These are phyloP conservation scores for Cataglyphis albicans DNA, from an alignment of 2,888 invertebrate species.

Conservation along the genomic window DNA sequence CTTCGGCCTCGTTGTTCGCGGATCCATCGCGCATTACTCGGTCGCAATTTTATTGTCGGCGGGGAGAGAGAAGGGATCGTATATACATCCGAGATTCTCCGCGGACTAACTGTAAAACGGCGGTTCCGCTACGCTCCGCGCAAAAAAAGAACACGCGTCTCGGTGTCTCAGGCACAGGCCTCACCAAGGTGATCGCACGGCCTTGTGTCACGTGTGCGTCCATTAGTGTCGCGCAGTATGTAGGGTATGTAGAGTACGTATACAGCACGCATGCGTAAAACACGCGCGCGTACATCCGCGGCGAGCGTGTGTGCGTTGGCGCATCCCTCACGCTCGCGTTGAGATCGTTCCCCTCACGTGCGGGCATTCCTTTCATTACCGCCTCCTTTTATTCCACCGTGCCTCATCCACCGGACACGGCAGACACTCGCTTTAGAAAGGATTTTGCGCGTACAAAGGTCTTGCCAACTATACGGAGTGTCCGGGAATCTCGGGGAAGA, in stretches of 20 bases:
- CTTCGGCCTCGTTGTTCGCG: slow-evolving; percentile 1
- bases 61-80: slow-evolving; percentile 4
- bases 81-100: slow-evolving; percentile 29
- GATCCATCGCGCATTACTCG: slow-evolving; percentile 11
- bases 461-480: slow-evolving; percentile 23
- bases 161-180: slow-evolving; percentile 69
- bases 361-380: slow-evolving; percentile 61
- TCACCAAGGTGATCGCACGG: slow-evolving; percentile 83
- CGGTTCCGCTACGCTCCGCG: slow-evolving; percentile 80
- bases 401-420: slow-evolving; percentile 44
- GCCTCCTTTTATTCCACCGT: slow-evolving; percentile 48
- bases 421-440: slow-evolving; percentile 49
- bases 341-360: slow-evolving; percentile 49
- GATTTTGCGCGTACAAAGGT: slow-evolving; percentile 37
- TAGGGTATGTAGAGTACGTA: slow-evolving; percentile 38
- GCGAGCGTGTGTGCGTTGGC: neutral
- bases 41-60: slow-evolving; percentile 11
- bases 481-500: slow-evolving; percentile 3
- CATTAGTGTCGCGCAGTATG: slow-evolving; percentile 67
- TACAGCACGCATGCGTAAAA: neutral
- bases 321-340: slow-evolving; percentile 8
- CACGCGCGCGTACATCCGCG: neutral
- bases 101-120: slow-evolving; percentile 80
- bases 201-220: slow-evolving; percentile 81
- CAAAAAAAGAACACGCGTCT: slow-evolving; percentile 74